Base-by-base conservation (phyloP, 1,140 invertebrate species). In the Drosophila sp. region DNA sequence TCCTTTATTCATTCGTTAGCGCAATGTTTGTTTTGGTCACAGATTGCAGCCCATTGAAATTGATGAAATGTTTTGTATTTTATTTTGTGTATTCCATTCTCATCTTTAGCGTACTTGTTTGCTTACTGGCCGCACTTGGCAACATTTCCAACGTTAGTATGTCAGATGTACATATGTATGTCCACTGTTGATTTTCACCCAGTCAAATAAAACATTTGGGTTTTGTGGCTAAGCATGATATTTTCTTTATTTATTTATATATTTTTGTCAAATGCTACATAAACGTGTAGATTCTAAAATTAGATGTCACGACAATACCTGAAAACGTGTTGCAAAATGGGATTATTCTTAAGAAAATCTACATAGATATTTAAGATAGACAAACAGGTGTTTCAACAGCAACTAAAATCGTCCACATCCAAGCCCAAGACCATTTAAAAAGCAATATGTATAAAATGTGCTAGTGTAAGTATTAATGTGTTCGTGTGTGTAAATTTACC, bases 201-300 rank as follows among this genome's bases (percentile, higher is more conserved):
- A 38, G 4, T 36, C 8, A 36, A 36, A 11, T 8, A 36, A 36
- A 21, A 21, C 27, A 29, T 0, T 29, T 29, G 3, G 3, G 6
- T 29, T 29, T 29, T 29, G 7, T 2, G 27, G 27, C 7, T 36
- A 36, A 36, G n/a, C 2, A 38, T 13, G 4, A 38, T 72, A 13
- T 65, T 40, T 53, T n/a, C 32, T 59, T 53, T 16, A 51, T 32
- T 18, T 57, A 21, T 43, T 48, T 36, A 65, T 43, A 41, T 36
- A 65, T 72, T 67, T 71, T 57, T 72, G 67, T 73, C 80, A 83
- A 72, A 80, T 74, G 65, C 64, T 32, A 65, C 61, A 43, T 75
- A 81, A 83, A 84, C 80, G 80, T 83, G 80, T 77, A 56, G 46
- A 40, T 0, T 51, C 72, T 72, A 72, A 66, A 69, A 58, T 72